phyloP scores from a whole-genome alignment of 2,797 vertebrate species.

The Alosa sapidissima region DNA sequence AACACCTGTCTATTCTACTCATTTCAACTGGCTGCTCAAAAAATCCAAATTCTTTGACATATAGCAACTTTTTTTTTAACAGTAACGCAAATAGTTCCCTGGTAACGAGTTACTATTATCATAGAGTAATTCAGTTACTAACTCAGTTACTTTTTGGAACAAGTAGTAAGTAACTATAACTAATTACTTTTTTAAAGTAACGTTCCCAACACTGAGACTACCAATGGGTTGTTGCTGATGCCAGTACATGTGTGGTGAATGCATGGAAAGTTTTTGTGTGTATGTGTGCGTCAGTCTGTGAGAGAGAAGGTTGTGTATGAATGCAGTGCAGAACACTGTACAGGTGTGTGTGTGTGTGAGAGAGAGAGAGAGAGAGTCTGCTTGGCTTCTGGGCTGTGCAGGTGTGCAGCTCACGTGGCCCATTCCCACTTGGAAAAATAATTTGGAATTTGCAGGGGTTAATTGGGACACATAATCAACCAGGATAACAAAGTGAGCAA shows the following conservation, averaged over 20 bases:
- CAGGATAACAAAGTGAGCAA: background rate
- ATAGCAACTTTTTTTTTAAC: too few relatives aligned
- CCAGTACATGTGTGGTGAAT: background rate
- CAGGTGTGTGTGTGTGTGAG: background rate
- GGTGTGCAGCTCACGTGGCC: background rate
- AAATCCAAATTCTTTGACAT: too few relatives aligned
- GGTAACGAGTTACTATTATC: too few relatives aligned
- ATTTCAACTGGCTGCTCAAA: too few relatives aligned
- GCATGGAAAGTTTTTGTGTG: background rate
- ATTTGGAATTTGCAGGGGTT: background rate
- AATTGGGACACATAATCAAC: conserved; percentile 1
- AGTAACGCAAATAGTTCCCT: too few relatives aligned
- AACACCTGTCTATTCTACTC: too few relatives aligned
- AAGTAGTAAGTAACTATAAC: too few relatives aligned
- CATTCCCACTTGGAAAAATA: background rate
- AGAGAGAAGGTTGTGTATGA: background rate
- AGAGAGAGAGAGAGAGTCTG: background rate
- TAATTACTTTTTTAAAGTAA: too few relatives aligned
- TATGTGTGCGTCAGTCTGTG: background rate
- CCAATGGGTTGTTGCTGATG: background rate
- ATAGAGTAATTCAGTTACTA: too few relatives aligned
- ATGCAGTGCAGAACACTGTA: background rate
- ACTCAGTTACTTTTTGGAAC: too few relatives aligned
- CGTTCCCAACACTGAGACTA: background rate
- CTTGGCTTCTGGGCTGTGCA: background rate